Conservation (phyloP, 2,797 vertebrate genomes). For the Sebastiscus albofasciatus region DNA sequence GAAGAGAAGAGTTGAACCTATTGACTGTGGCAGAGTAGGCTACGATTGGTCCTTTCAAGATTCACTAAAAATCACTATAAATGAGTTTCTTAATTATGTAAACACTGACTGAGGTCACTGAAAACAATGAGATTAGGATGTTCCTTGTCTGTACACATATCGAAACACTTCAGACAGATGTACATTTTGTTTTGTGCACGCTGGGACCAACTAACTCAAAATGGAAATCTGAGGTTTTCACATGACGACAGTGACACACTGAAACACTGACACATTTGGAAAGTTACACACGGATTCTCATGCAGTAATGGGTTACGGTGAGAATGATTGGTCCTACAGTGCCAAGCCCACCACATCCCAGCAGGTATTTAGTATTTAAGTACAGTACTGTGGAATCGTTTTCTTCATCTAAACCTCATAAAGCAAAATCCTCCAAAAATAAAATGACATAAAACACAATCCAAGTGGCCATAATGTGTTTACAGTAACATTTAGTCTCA, state of each 20-base stretch:
- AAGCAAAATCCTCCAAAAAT: not conserved
- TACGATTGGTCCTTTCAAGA: not conserved
- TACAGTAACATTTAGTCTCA: not conserved
- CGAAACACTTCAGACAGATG: not conserved
- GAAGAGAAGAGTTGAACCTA: not conserved
- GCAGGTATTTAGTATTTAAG: not conserved
- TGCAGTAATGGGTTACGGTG: constrained; percentile 53
- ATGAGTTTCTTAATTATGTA: not conserved
- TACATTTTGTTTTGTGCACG: not conserved
- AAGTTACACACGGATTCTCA: constrained; percentile 51
- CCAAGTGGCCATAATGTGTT: not conserved
- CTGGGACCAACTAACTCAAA: constrained; percentile 19
- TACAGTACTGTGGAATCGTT: not conserved
- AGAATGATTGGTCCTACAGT: constrained; percentile 20
- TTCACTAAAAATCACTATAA: not conserved
- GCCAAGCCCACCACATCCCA: not conserved
- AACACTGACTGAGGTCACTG: not conserved
- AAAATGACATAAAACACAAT: not conserved
- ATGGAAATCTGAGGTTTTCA: constrained; percentile 34
- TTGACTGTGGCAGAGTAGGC: not conserved
- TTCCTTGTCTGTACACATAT: not conserved
- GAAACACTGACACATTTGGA: constrained; percentile 50
- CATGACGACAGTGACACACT: constrained; percentile 48
- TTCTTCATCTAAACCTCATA: not conserved
- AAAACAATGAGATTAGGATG: not conserved